These are phyloP conservation scores for Zootermopsis nevadensis DNA, from an alignment of 2,888 invertebrate genomes.

Conservation along the genomic window DNA sequence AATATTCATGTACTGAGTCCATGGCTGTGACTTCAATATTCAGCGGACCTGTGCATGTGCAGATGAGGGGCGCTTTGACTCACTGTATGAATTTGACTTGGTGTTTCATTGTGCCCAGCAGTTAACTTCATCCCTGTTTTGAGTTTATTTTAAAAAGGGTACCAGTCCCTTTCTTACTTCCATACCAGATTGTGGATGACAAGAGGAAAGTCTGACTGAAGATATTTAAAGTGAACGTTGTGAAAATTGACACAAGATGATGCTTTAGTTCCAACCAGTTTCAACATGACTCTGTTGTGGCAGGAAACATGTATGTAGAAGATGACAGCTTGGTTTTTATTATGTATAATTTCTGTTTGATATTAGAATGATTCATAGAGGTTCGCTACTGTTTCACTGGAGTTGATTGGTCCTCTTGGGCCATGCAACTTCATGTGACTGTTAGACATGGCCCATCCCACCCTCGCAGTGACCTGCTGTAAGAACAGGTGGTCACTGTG, in stretches of 20 bases:
- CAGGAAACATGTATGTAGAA: conserved; percentile 41
- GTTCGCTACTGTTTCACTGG: neutral
- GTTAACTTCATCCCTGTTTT: neutral
- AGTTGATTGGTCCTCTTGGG: conserved; percentile 14
- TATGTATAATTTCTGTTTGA: conserved; percentile 27
- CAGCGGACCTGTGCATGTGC: conserved; percentile 11
- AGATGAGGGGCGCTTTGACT: neutral
- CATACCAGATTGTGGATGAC: neutral
- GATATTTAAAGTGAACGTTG: conserved; percentile 17
- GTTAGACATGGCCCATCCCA: neutral
- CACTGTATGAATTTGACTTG: conserved; percentile 2
- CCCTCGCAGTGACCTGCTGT: neutral
- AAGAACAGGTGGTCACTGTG: neutral
- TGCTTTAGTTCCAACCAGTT: conserved; percentile 28
- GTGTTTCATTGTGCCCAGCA: conserved; percentile 16
- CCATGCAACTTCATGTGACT: neutral
- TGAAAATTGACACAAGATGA: conserved; percentile 26
- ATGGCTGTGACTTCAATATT: conserved; percentile 23
- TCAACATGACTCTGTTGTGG: conserved; percentile 26
- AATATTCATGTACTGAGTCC: neutral
- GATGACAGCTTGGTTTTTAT: conserved; percentile 31
- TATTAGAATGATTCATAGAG: neutral
- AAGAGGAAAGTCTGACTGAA: conserved; percentile 30
- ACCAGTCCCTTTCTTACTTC: neutral
- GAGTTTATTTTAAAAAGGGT: neutral